Conservation (phyloP, 2,113 vertebrate species). For the Hippocampus guttulatus region DNA sequence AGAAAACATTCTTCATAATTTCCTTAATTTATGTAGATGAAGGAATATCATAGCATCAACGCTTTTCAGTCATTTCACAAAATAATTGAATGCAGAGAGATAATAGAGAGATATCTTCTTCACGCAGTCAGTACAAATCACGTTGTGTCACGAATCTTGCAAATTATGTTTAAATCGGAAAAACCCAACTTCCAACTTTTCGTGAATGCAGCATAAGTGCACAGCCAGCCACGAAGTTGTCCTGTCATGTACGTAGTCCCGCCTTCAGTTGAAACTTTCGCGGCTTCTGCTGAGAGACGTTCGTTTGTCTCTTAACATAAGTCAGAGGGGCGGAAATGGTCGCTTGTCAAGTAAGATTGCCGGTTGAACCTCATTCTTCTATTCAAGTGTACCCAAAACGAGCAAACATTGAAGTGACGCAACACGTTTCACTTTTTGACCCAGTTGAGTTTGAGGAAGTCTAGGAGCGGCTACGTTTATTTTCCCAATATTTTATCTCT, state of each 20-base stretch:
- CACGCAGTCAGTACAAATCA: too few species aligned
- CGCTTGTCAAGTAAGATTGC: accelerated
- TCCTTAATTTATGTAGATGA: too few species aligned
- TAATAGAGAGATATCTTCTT: too few species aligned
- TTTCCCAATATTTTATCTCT: not conserved
- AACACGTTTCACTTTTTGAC: constrained; percentile 30
- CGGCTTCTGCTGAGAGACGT: constrained; percentile 14
- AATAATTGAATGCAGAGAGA: too few species aligned
- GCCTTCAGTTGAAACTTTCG: constrained; percentile 62
- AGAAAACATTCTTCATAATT: too few species aligned
- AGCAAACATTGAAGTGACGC: constrained; percentile 7
- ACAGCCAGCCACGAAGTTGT: not conserved
- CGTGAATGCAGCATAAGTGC: too few species aligned
- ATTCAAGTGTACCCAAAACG: constrained; percentile 4
- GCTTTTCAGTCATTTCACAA: too few species aligned
- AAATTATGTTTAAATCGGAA: too few species aligned
- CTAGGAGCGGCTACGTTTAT: not conserved
- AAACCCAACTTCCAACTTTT: too few species aligned
- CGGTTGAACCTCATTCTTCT: not conserved
- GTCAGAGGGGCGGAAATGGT: constrained; percentile 25
- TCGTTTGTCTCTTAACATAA: accelerated
- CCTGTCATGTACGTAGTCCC: constrained; percentile 33
- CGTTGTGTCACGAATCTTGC: too few species aligned
- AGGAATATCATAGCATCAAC: too few species aligned
- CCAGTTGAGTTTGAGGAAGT: constrained; percentile 37